These are phyloP conservation scores for Oligia strigilis DNA, from an alignment of 2,888 invertebrate species.

Conservation along the genomic window DNA sequence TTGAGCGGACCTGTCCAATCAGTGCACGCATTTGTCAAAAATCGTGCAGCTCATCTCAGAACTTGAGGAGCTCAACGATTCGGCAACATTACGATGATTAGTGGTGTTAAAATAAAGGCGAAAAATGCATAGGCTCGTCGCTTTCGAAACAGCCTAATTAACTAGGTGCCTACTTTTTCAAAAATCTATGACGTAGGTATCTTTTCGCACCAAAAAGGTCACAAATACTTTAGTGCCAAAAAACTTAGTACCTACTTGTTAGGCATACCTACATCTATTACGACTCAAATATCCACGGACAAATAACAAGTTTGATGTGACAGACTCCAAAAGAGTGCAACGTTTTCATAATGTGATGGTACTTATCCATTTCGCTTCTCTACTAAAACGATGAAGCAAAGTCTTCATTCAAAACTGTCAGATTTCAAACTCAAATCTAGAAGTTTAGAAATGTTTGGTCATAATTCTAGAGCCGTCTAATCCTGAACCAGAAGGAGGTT, in stretches of 20 bases:
- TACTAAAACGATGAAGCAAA: neutral
- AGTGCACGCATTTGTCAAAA: too few relatives aligned
- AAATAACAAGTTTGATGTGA: neutral
- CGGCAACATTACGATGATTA: neutral
- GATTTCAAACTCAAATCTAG: neutral
- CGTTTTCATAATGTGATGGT: neutral
- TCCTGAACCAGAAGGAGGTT: conserved; percentile 38
- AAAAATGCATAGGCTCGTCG: too few relatives aligned
- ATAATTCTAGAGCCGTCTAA: conserved; percentile 6
- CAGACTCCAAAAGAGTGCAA: neutral
- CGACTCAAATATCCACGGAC: neutral
- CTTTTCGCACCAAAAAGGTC: neutral
- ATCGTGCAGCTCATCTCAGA: too few relatives aligned
- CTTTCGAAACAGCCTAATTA: neutral
- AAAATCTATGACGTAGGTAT: neutral
- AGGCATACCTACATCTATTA: neutral
- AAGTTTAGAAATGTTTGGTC: neutral
- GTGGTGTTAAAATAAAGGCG: neutral
- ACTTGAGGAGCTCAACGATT: too few relatives aligned
- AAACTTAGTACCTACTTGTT: neutral
- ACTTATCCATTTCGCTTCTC: neutral
- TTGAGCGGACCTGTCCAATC: too few relatives aligned
- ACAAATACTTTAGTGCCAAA: neutral
- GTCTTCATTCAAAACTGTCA: neutral
- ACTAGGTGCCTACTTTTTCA: neutral